Evolutionary conservation across 2,113 vertebrate genomes (phyloP), one percentile per base, ranked within the genome.

Genomic region (Hucho hucho): DNA sequence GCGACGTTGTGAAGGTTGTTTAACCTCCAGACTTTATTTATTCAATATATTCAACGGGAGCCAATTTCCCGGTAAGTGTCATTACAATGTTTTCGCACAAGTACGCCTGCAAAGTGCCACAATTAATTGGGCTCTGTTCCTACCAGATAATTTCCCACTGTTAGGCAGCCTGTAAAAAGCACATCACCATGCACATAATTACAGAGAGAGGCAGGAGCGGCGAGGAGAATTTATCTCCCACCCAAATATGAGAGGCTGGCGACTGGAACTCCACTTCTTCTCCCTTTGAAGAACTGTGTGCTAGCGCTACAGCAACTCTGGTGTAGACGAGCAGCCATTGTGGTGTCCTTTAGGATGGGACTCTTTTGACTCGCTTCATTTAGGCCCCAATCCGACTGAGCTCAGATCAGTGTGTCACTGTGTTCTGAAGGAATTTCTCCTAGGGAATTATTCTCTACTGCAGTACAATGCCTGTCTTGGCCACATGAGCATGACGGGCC

Each of bases 91-190:
- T 91, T 89, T 89, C 83, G 80, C 87, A 84, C 84, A 87, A 73
- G 81, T 81, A 78, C 75, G 81, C 83, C 86, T 85, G 81, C 83
- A 87, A 92, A 90, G 89, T 92, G 90, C 85, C 87, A 91, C 87
- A 91, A 93, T 93, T 93, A 93, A 93, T 93, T 93, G 91, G 89
- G 89, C 88, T 90, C 92, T 86, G 92, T 91, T 91, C 92, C 90
- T 87, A 76, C 84, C 84, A 91, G 90, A 92, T 93, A 81, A 93
- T 93, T 91, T 91, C 88, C 86, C 86, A 89, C 90, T 88, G 88
- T 91, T 90, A 92, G 89, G 88, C 89, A 91, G 90, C 85, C 92
- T 90, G 91, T 93, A 92, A 92, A 64, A 93, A 90, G 87, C 89
- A 90, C 90, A 91, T 91, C 87, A 88, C 90, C 84, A 77, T 76